Conservation (phyloP, 2,113 vertebrate species). For the Elachura formosa region DNA sequence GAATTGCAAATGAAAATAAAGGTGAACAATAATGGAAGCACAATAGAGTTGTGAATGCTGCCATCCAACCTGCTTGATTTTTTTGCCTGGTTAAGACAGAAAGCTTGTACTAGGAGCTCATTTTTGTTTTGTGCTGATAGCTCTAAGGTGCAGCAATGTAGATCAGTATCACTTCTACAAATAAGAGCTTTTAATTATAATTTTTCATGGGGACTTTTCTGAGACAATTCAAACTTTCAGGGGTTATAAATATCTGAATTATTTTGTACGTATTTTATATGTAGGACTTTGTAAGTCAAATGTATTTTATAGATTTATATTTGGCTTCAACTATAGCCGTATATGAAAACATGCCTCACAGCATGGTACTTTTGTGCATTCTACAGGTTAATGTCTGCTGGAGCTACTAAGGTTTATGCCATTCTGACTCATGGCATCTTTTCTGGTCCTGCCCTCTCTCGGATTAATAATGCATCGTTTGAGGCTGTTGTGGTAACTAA, state of each 20-base stretch:
- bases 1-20: neutral
- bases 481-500: constrained; percentile 96
- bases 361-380: neutral
- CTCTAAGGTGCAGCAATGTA: neutral
- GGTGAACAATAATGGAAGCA: neutral
- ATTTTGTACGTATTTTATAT: neutral
- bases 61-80: neutral
- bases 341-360: neutral
- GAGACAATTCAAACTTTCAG: neutral
- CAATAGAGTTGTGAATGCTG: neutral
- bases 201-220: neutral
- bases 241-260: neutral
- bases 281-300: neutral
- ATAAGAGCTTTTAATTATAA: neutral
- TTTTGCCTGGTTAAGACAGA: neutral
- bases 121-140: neutral
- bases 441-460: constrained; percentile 92
- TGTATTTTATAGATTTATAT: neutral
- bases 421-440: constrained; percentile 96
- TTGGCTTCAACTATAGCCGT: neutral
- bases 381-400: constrained; percentile 84
- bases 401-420: constrained; percentile 91
- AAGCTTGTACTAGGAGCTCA: neutral
- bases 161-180: neutral
- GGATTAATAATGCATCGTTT: constrained; percentile 89